Base-by-base conservation (phyloP, 1,140 invertebrate genomes). In the Trypoxylus dichotomus region DNA sequence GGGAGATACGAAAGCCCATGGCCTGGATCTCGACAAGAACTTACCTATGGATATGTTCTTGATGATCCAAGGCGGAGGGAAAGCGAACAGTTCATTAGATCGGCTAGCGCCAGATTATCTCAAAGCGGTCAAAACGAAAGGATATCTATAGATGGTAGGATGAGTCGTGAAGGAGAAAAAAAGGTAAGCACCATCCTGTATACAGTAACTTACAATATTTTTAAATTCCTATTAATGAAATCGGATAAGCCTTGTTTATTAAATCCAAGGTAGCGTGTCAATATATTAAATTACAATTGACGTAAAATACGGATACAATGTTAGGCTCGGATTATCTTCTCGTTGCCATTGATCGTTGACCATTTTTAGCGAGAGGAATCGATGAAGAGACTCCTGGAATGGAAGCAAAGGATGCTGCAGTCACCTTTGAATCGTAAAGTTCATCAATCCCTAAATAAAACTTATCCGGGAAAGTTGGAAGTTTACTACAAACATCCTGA, bases 351-450 rank as follows among this genome's bases (percentile, higher is more conserved):
- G 25, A 73, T 73, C 10, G 0, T 41, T 25, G 11, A 8, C 15
- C 11, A 47, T 10, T 79, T 82, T 58, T 78, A 86, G 85, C 78
- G 94, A 29, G 95, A 96, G 88, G 95, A 96, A 86, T 96, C 95
- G 5, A 96, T 97, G 94, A 96, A 95, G 87, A 89, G 95, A 13
- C 85, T 97, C 77, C 86, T 96, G 11, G 95, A 96, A 87, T 97
- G 95, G 95, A 97, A 97, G 85, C 95, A 97, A 86, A 89, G 95
- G 82, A 97, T 97, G 95, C 87, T 96, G 79, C 95, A 96, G 84
- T 95, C 94, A 21, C 95, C 95, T 13, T 85, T 96, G 76, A 95
- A 94, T 21, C 90, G 94, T 76, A 96, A 96, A 79, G 83, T 89
- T 27, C 88, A 89, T 73, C 86, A 89, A 76, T 88, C 86, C 58